Percentiles rank a stretch among this genome's conserved stretches.
phyloP scores from a whole-genome alignment of 2,888 invertebrate genomes.

The Tenthredo notha region DNA sequence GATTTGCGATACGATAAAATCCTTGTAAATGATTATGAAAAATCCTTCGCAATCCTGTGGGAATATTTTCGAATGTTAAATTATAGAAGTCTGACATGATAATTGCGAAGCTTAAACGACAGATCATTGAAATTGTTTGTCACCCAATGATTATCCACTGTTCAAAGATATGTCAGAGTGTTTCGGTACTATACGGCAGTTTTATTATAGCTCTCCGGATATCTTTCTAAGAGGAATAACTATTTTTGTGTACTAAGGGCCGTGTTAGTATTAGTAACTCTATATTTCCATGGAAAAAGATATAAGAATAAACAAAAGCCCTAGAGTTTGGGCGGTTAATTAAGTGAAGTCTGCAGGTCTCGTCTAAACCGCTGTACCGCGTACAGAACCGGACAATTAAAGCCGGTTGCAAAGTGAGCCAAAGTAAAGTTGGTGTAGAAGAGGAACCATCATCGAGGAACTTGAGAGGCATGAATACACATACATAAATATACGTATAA shows the following conservation, averaged over 20 bases:
- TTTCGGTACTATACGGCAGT: neutral
- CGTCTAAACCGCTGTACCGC: neutral
- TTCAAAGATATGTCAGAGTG: neutral
- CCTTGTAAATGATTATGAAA: neutral
- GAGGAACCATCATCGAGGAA: neutral
- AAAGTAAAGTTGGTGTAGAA: neutral
- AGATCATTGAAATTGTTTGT: neutral
- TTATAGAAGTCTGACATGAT: neutral
- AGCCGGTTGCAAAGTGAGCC: neutral
- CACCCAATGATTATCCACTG: neutral
- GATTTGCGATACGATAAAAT: no score
- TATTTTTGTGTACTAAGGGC: neutral
- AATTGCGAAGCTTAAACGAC: no score
- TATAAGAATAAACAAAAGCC: conserved; percentile 28
- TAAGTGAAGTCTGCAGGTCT: conserved; percentile 7
- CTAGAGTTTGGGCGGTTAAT: neutral
- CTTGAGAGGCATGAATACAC: neutral
- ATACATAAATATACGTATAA: neutral
- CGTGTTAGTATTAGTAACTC: neutral
- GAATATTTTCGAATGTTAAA: no score
- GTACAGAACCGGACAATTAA: conserved; percentile 19
- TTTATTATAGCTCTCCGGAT: neutral
- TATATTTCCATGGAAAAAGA: conserved; percentile 18
- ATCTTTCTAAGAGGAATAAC: neutral
- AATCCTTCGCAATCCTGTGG: neutral